phyloP scores from a whole-genome alignment of 2,888 invertebrate genomes.

The Nysson spinosus region DNA sequence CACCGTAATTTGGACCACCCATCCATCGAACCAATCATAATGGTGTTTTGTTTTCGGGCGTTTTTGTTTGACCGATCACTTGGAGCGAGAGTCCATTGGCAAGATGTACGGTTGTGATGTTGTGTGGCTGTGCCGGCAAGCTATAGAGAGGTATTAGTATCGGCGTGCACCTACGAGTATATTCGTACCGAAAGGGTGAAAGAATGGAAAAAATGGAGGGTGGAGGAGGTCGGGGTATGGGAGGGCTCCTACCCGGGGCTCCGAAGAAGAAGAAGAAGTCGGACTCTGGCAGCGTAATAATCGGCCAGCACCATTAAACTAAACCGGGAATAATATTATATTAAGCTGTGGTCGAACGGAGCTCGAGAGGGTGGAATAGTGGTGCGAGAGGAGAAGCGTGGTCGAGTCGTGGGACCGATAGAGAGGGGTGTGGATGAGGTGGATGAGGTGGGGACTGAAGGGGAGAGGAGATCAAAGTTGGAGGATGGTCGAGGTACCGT shows the following conservation, averaged over 20 bases:
- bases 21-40: slow-evolving; percentile 72
- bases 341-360: slow-evolving; percentile 70
- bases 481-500: slow-evolving; percentile 57
- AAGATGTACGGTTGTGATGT: too few species aligned
- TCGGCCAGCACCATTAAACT: slow-evolving; percentile 77
- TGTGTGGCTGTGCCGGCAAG: too few species aligned
- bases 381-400: slow-evolving; percentile 51
- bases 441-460: slow-evolving; percentile 10
- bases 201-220: not conserved
- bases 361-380: slow-evolving; percentile 58
- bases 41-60: slow-evolving; percentile 71
- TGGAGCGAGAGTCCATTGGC: too few species aligned
- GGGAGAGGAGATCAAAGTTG: slow-evolving; percentile 50
- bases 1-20: slow-evolving; percentile 74
- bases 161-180: not conserved
- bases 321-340: slow-evolving; percentile 78
- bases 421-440: slow-evolving; percentile 30
- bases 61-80: slow-evolving; percentile 63
- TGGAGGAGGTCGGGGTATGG: slow-evolving; percentile 20
- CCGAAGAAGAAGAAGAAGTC: slow-evolving; percentile 62
- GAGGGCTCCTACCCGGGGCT: slow-evolving; percentile 56
- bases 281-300: slow-evolving; percentile 74
- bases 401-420: slow-evolving; percentile 27
- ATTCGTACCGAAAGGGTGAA: slow-evolving; percentile 7
- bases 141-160: too few species aligned